Conservation (phyloP, 2,797 vertebrate species). For the Dromococcyx pavoninus region DNA sequence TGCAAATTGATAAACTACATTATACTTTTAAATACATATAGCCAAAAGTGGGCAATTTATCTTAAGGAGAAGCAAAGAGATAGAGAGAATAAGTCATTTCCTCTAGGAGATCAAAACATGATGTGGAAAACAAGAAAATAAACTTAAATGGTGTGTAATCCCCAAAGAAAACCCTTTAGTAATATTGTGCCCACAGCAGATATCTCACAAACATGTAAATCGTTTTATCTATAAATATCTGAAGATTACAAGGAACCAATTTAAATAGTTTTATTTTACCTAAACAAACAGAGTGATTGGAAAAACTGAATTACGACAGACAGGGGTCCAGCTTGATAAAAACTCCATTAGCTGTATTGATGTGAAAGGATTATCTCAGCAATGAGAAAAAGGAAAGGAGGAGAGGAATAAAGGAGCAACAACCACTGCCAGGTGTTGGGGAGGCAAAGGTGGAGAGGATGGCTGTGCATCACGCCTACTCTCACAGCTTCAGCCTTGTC, state of each 20-base stretch:
- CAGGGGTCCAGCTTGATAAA: not conserved
- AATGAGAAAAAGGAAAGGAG: not conserved
- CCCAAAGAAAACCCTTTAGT: constrained; percentile 48
- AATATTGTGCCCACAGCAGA: not conserved
- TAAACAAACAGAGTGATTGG: constrained; percentile 36
- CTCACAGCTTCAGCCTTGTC: not conserved
- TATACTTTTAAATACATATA: constrained; percentile 11
- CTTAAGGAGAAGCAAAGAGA: constrained; percentile 38
- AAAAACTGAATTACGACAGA: constrained; percentile 21
- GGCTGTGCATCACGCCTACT: not conserved
- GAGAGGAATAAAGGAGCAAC: not conserved
- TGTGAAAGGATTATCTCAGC: constrained; percentile 37
- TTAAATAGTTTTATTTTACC: constrained; percentile 41
- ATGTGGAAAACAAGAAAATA: constrained; percentile 54
- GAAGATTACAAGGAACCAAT: constrained; percentile 38
- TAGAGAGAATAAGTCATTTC: constrained; percentile 53
- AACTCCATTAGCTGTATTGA: not conserved
- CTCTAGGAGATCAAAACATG: constrained; percentile 45
- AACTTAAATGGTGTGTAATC: constrained; percentile 54
- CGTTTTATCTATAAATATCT: constrained; percentile 50
- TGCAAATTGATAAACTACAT: constrained; percentile 15
- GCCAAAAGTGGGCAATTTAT: constrained; percentile 45
- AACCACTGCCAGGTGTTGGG: not conserved
- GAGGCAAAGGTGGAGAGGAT: not conserved
- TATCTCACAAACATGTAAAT: constrained; percentile 37